These are phyloP conservation scores for Danio choprae DNA, from an alignment of 2,797 vertebrate genomes.

Conservation along the genomic window DNA sequence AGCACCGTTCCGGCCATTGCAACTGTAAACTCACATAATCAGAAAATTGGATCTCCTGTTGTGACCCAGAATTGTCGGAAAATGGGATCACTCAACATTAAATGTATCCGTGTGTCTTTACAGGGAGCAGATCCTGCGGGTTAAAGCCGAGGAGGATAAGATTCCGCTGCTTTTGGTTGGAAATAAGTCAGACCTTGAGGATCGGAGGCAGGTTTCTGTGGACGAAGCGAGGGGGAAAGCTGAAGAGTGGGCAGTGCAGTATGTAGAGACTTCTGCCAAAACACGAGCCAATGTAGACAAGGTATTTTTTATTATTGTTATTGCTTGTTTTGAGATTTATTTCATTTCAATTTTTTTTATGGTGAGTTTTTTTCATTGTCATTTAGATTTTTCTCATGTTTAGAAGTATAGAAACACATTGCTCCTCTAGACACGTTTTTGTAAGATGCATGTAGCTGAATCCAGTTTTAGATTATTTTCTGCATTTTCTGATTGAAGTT, in stretches of 20 bases:
- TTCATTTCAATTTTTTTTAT: too few relatives aligned
- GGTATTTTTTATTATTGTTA: conserved; percentile 70
- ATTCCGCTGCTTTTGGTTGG: conserved; percentile 94
- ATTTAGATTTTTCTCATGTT: not conserved
- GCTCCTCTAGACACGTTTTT: not conserved
- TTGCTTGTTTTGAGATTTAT: not conserved
- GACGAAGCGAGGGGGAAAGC: conserved; percentile 91
- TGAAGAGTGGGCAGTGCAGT: conserved; percentile 95
- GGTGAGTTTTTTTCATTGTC: too few relatives aligned
- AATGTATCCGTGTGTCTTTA: conserved; percentile 12
- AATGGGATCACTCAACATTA: not conserved
- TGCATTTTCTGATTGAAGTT: not conserved
- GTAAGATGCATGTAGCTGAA: not conserved
- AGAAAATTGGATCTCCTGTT: conserved; percentile 11
- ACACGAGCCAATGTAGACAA: conserved; percentile 98
- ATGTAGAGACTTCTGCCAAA: conserved; percentile 97
- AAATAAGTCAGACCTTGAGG: conserved; percentile 97
- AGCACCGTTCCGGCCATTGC: not conserved
- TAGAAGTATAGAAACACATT: not conserved
- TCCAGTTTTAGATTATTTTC: not conserved
- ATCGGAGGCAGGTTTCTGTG: conserved; percentile 91
- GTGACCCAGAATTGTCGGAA: conserved; percentile 1
- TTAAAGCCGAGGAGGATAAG: conserved; percentile 97
- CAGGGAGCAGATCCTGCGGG: conserved; percentile 97
- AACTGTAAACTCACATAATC: not conserved